Base-by-base conservation (phyloP, 2,888 invertebrate species). In the Timema podura region DNA sequence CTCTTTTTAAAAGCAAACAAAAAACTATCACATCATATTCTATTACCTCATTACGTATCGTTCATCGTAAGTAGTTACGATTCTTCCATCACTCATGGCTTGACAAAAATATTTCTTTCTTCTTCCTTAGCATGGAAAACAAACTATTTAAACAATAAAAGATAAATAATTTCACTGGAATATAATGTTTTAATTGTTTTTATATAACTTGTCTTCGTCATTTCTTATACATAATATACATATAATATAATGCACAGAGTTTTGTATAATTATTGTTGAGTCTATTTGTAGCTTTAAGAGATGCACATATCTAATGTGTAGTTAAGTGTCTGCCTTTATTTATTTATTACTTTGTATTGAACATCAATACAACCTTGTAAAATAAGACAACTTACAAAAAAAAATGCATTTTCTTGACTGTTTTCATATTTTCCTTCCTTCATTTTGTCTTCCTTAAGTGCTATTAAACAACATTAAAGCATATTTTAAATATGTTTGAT, bases 311-410 rank as follows among this genome's bases (percentile, higher is more conserved):
- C 70, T 70, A 68, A 49, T 70, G 68, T 68, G 57, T 54, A 70
- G 70, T 70, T 70, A 46, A 64, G 65, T 68, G 68, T 71, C 68
- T 54, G 49, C 69, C 47, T 13, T 45, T 65, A 65, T 59, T 45
- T 65, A 65, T 59, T 57, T 67, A 70, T 64, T 70, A 68, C 48
- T 45, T 59, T 47, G 15, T 30, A 15, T 65, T 48, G 48, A 48
- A 45, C 59, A 46, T 67, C 54, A 49, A n/a, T n/a, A 51, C 59
- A 61, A 48, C 61, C 65, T 69, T 48, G 64, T 69, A 59, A 51
- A 69, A 65, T 69, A 65, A 64, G 64, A 69, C 69, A 65, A 69
- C 61, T 69, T 64, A 69, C 69, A 69, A 69, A 69, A 65, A 69
- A 69, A 57, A 61, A 65, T 69, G 48, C 48, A 49, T 69, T 69